phyloP scores from a whole-genome alignment of 1,140 invertebrate genomes.

The Vanessa tameamea region DNA sequence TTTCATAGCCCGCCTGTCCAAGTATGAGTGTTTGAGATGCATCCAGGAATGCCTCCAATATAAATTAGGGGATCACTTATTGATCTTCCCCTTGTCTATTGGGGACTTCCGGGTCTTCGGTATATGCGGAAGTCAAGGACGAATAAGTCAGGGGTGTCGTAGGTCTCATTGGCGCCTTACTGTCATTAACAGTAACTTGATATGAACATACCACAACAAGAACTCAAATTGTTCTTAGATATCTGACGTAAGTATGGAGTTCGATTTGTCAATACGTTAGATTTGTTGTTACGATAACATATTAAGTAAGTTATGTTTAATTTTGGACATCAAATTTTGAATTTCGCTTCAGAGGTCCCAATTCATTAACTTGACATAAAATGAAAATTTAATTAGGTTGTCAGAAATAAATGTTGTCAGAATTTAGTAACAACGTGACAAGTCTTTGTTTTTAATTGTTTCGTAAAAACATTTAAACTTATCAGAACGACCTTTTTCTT shows the following conservation, averaged over 20 bases:
- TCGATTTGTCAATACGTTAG: too few relatives aligned
- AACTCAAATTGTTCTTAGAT: neutral
- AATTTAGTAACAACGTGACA: too few relatives aligned
- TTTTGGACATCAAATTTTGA: too few relatives aligned
- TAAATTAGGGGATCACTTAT: slow-evolving; percentile 57
- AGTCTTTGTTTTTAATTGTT: too few relatives aligned
- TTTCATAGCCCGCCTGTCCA: slow-evolving; percentile 47
- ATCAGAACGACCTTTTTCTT: neutral
- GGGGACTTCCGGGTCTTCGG: slow-evolving; percentile 27
- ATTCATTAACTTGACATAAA: too few relatives aligned
- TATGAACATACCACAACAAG: neutral
- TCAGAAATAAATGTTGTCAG: too few relatives aligned
- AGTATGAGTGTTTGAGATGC: slow-evolving; percentile 61
- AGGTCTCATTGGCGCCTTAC: slow-evolving; percentile 11
- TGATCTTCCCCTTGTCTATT: slow-evolving; percentile 39
- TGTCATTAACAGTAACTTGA: slow-evolving; percentile 2
- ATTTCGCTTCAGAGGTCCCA: too few relatives aligned
- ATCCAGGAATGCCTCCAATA: slow-evolving; percentile 53
- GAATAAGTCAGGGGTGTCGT: neutral
- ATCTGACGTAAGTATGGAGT: too few relatives aligned
- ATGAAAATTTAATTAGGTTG: too few relatives aligned
- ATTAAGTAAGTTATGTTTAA: too few relatives aligned
- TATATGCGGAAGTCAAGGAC: slow-evolving; percentile 8
- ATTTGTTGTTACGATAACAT: too few relatives aligned
- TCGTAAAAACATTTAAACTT: neutral